Percentiles rank a stretch among this genome's conserved stretches.
Conservation (phyloP, 2,113 vertebrate genomes). For the Emberiza fucata region DNA sequence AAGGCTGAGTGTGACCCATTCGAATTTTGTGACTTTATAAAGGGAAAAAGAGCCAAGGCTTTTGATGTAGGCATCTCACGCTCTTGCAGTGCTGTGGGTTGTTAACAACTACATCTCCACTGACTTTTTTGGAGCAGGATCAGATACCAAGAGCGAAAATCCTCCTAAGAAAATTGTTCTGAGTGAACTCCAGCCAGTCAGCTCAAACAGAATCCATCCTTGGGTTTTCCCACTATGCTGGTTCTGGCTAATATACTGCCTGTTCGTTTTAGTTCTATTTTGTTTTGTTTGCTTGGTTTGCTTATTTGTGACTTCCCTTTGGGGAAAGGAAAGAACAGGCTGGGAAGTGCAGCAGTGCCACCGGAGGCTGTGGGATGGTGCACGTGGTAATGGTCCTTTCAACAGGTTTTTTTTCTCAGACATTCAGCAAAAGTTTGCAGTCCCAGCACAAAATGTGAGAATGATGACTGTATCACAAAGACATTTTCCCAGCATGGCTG, state of each 20-base stretch:
- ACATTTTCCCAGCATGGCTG: constrained; percentile 22
- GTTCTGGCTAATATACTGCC: constrained; percentile 10
- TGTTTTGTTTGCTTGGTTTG: background rate
- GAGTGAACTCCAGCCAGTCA: background rate
- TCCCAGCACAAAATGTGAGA: constrained; percentile 28
- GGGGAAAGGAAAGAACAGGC: background rate
- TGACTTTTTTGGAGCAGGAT: background rate
- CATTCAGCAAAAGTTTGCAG: background rate
- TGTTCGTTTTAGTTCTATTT: background rate
- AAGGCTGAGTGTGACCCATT: background rate
- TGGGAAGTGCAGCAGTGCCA: constrained; percentile 5
- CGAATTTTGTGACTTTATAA: background rate
- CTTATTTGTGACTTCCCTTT: constrained; percentile 50
- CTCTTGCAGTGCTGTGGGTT: background rate
- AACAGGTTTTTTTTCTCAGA: background rate
- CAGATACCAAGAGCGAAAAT: background rate
- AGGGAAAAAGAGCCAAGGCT: background rate
- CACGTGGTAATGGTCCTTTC: background rate
- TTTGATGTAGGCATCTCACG: background rate
- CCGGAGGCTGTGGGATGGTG: background rate
- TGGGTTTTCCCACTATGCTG: background rate
- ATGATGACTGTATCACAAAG: constrained; percentile 49
- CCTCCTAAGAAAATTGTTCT: background rate
- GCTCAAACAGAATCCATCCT: background rate
- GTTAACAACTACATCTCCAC: background rate